Evolutionary conservation across 2,113 vertebrate genomes (phyloP).

Genomic region (Cyanocitta stelleri): DNA sequence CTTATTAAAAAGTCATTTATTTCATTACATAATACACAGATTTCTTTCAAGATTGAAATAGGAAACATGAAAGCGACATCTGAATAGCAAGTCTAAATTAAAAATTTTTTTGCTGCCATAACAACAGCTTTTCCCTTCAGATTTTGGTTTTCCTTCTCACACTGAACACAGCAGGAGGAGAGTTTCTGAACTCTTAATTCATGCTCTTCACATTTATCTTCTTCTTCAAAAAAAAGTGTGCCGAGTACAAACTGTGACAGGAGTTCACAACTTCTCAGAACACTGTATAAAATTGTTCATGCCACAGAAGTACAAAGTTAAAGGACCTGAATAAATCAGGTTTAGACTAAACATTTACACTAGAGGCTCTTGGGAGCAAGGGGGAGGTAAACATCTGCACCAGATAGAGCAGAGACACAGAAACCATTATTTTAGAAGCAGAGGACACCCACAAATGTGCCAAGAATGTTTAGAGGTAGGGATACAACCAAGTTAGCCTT

Average conservation of each 20-base stretch:
- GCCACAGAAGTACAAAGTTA: background rate
- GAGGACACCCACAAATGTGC: background rate
- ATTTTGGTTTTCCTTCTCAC: background rate
- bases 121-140: background rate
- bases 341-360: background rate
- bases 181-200: background rate
- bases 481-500: background rate
- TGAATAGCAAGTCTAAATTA: slow-evolving; percentile 15
- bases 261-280: background rate
- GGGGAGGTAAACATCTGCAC: background rate
- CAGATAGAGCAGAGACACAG: background rate
- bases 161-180: background rate
- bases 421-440: background rate
- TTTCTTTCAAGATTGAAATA: background rate
- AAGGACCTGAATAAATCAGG: background rate
- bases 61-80: background rate
- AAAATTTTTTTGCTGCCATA: slow-evolving; percentile 32
- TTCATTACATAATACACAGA: slow-evolving; percentile 23
- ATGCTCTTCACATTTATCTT: background rate
- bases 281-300: background rate
- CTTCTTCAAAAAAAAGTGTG: background rate
- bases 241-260: background rate
- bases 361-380: background rate
- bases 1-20: slow-evolving; percentile 43
- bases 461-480: background rate